Evolutionary conservation across 1,140 invertebrate genomes (phyloP).

Genomic region (Aphaenogaster floridana): DNA sequence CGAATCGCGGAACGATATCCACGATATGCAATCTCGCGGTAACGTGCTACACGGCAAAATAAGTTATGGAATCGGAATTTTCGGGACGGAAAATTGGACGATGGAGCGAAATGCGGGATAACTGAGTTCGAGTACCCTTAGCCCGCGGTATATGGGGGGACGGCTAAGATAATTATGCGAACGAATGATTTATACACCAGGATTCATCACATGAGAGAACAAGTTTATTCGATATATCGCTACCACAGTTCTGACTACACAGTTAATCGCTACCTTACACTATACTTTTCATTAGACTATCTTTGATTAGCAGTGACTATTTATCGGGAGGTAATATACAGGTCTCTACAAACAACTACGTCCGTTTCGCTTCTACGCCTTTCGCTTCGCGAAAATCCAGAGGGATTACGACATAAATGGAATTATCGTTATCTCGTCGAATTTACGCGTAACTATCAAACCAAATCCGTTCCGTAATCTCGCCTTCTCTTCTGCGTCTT

Average conservation of each 20-base stretch:
- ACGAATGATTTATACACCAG: constrained; percentile 35
- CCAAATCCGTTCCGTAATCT: constrained; percentile 26
- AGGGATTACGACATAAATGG: constrained; percentile 55
- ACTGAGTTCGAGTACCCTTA: background rate
- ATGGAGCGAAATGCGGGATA: constrained; percentile 3
- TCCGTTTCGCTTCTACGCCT: constrained; percentile 76
- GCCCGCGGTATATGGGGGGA: background rate
- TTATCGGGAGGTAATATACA: constrained; percentile 82
- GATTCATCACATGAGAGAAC: constrained; percentile 84
- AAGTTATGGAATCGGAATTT: constrained; percentile 45
- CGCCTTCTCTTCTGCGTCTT: background rate
- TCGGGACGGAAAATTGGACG: constrained; percentile 9
- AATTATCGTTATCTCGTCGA: constrained; percentile 57
- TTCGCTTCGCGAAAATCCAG: constrained; percentile 70
- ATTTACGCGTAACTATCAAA: constrained; percentile 35
- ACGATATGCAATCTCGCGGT: constrained; percentile 39
- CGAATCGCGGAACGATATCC: constrained; percentile 33
- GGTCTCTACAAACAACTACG: constrained; percentile 81
- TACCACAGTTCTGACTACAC: constrained; percentile 83
- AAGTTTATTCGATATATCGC: constrained; percentile 85
- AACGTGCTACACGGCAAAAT: background rate
- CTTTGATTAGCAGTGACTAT: constrained; percentile 80
- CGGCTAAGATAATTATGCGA: background rate
- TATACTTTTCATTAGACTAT: constrained; percentile 81
- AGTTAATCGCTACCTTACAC: constrained; percentile 80